Percentiles rank a stretch among this genome's conserved stretches.
These are phyloP conservation scores for Eupithecia inturbata DNA, from an alignment of 2,888 invertebrate genomes.

Conservation along the genomic window DNA sequence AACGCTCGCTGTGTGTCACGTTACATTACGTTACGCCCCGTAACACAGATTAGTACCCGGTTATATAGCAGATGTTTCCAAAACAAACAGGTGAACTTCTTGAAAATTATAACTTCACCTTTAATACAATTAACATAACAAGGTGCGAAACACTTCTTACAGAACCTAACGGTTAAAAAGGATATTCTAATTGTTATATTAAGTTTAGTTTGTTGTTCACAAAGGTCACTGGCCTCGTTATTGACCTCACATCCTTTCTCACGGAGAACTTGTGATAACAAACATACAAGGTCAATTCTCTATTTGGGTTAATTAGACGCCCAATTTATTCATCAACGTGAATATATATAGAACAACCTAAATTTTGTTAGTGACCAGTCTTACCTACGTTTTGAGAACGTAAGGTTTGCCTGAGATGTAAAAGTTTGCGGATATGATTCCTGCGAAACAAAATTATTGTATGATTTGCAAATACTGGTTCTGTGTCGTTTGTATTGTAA, in stretches of 20 bases:
- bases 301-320: conserved; percentile 42
- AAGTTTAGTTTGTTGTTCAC: conserved; percentile 24
- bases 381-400: not conserved
- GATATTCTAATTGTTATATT: conserved; percentile 19
- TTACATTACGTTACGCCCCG: too few species aligned
- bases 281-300: conserved; percentile 33
- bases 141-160: conserved; percentile 20
- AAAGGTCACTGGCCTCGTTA: conserved; percentile 10
- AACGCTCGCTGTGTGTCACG: too few species aligned
- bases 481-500: too few species aligned
- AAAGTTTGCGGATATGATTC: not conserved
- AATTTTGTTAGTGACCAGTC: not conserved
- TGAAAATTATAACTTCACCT: not conserved
- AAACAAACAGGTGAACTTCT: not conserved
- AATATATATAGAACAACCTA: not conserved
- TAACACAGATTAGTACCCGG: too few species aligned
- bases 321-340: conserved; percentile 40
- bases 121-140: conserved; percentile 14
- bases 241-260: conserved; percentile 39
- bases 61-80: not conserved
- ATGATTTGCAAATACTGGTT: too few species aligned
- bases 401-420: not conserved
- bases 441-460: not conserved
- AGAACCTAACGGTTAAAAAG: conserved; percentile 16
- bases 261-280: conserved; percentile 28